Conservation (phyloP, 2,113 vertebrate species). For the Leptobrachium ailaonicum region DNA sequence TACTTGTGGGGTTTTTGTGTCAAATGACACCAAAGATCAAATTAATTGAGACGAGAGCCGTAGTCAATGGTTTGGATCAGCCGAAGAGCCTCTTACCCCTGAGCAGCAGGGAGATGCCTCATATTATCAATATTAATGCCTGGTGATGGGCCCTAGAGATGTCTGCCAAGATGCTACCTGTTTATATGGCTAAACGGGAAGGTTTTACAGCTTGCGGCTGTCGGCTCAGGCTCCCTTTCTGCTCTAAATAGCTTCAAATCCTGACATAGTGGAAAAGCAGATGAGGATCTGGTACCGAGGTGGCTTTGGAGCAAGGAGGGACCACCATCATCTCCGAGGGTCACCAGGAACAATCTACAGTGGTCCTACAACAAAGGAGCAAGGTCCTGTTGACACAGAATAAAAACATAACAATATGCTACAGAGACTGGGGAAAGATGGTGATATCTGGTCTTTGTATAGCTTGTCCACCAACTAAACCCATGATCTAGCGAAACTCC, state of each 20-base stretch:
- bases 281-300: too few species aligned
- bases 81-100: slow-evolving; percentile 1
- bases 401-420: too few species aligned
- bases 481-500: too few species aligned
- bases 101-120: slow-evolving; percentile 7
- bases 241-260: slow-evolving; percentile 12
- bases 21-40: slow-evolving; percentile 11
- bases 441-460: too few species aligned
- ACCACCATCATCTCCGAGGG: too few species aligned
- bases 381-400: too few species aligned
- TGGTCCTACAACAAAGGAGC: too few species aligned
- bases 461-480: too few species aligned
- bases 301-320: too few species aligned
- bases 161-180: slow-evolving; percentile 24
- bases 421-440: too few species aligned
- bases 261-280: too few species aligned
- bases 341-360: too few species aligned
- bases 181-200: slow-evolving; percentile 22
- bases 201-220: slow-evolving; percentile 2
- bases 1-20: neutral
- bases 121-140: slow-evolving; percentile 20
- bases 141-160: slow-evolving; percentile 13
- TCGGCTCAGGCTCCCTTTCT: neutral
- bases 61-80: neutral
- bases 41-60: neutral